Evolutionary conservation across 37 sponge, comb jelly and placozoan species (phyloP), one percentile per base, ranked within the genome.

Genomic region (Diacarnus erythraeanus): DNA sequence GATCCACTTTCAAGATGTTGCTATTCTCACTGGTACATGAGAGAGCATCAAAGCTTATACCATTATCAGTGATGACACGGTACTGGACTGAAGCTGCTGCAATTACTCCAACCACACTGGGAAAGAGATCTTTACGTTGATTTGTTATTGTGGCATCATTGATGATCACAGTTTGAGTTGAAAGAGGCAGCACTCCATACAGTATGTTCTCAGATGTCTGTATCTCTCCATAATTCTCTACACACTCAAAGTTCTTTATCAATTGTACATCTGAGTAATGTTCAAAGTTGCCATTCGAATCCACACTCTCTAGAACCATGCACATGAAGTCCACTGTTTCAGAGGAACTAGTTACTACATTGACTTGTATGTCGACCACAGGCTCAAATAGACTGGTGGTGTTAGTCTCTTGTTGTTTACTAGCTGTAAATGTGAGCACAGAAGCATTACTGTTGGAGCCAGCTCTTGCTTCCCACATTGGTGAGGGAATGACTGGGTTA

Each of bases 71-170:
- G 2, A 88, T 77, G 38, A 10, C 9, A 23, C 21, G 27, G 18
- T 59, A 43, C 0, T 34, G 23, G 2, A 76, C 77, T 21, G 25
- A 1, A 63, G 88, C 34, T 35, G 64, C 37, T 3, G 69, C 40
- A 61, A 81, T 37, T 2, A 77, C 47, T 10, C 79, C 83, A 3
- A 42, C 35, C 25, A 83, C 42, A 39, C 25, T 59, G 21, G 86
- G 66, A 43, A 72, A 66, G n/a, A 86, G 12, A 25, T 4, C 18
- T 10, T 44, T 51, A 0, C 65, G 25, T 18, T 35, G 47, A 15
- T 3, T 54, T 23, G 83, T 67, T 38, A 88, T 36, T 36, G 73
- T 42, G 21, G 75, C 84, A 63, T 77, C 78, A 37, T 88, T 88
- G 69, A 82, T 72, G 42, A 88, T 35, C 1, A 77, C 75, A 3